phyloP scores from a whole-genome alignment of 2,113 vertebrate species.

The Ciconia boyciana region DNA sequence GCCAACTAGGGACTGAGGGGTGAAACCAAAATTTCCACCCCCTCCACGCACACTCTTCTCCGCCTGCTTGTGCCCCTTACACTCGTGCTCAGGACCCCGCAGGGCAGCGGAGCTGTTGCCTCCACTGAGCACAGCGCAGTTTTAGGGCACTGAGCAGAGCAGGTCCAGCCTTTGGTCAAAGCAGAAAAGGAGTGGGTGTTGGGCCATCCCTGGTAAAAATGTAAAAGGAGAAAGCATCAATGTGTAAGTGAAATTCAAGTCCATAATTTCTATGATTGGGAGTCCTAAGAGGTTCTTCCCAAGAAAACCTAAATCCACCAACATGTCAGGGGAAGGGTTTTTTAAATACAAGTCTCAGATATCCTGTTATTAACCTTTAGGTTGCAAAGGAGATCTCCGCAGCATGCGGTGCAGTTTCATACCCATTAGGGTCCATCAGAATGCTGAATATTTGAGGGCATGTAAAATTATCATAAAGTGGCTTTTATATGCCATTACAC shows the following conservation, averaged over 20 bases:
- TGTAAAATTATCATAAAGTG: not conserved
- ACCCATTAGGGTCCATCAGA: not conserved
- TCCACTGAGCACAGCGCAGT: not conserved
- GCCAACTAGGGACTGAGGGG: not conserved
- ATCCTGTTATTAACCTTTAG: not conserved
- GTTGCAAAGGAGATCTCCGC: not conserved
- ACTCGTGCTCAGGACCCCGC: fast-evolving
- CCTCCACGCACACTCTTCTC: not conserved
- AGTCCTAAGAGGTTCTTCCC: not conserved
- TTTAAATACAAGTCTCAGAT: not conserved
- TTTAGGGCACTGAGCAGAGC: not conserved
- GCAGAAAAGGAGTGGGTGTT: not conserved
- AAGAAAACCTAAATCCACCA: not conserved
- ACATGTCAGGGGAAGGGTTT: not conserved
- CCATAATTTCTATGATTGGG: not conserved
- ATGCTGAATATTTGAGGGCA: not conserved
- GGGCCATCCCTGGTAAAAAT: not conserved
- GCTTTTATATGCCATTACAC: conserved; percentile 14
- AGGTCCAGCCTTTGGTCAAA: not conserved
- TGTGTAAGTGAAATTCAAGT: not conserved
- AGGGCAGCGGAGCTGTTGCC: not conserved
- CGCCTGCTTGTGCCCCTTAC: not conserved
- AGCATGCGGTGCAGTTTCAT: not conserved
- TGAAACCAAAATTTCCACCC: not conserved
- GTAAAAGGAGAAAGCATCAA: not conserved